Percentiles rank a stretch among this genome's conserved stretches.
Evolutionary conservation across 23 tunicate genomes (phyloP).

Genomic region (Diplosoma virens): DNA sequence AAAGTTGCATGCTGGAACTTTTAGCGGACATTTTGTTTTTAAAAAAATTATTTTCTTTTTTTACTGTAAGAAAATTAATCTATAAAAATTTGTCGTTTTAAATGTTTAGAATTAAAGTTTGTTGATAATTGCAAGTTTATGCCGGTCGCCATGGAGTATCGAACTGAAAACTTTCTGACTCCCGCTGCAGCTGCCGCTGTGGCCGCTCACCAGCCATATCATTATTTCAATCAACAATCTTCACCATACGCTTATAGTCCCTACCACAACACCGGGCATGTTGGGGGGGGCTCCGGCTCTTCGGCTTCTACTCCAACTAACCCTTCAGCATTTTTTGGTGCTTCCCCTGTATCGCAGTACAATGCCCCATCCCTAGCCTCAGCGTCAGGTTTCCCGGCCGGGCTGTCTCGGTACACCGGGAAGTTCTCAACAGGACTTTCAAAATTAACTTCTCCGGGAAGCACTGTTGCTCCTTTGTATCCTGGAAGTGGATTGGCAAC

Average conservation of each 20-base stretch:
- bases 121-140: neutral
- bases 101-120: neutral
- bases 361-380: slow-evolving; percentile 31
- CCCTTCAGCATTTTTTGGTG: slow-evolving; percentile 45
- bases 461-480: slow-evolving; percentile 44
- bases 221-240: slow-evolving; percentile 40
- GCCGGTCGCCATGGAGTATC: slow-evolving; percentile 54
- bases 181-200: slow-evolving; percentile 88
- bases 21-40: neutral
- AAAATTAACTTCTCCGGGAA: slow-evolving; percentile 19
- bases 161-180: slow-evolving; percentile 63
- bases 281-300: slow-evolving; percentile 50
- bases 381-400: slow-evolving; percentile 54
- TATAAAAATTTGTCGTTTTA: neutral
- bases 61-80: neutral
- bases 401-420: slow-evolving; percentile 58
- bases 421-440: slow-evolving; percentile 42
- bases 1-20: too few species aligned
- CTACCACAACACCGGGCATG: slow-evolving; percentile 39
- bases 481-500: slow-evolving; percentile 90
- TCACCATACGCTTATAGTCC: slow-evolving; percentile 51
- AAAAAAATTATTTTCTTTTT: neutral
- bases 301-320: slow-evolving; percentile 68
- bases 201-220: slow-evolving; percentile 64
- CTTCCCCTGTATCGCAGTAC: slow-evolving; percentile 46